phyloP scores from a whole-genome alignment of 2,797 vertebrate genomes.

The Girardinus metallicus region DNA sequence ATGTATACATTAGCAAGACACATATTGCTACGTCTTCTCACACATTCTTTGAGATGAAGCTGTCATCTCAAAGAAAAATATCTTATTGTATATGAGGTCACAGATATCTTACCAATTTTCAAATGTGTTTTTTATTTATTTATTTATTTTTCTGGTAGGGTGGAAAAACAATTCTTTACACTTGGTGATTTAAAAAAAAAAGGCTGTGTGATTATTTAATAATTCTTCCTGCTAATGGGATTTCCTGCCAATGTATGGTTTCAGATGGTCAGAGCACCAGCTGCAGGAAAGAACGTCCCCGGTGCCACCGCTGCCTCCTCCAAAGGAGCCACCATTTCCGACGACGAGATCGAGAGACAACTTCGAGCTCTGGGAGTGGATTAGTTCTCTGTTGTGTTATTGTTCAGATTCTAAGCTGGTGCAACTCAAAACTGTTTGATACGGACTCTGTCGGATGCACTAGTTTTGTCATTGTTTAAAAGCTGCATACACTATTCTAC shows the following conservation, averaged over 20 bases:
- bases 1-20: no score
- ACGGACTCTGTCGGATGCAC: slow-evolving; percentile 43
- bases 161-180: slow-evolving; percentile 1
- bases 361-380: slow-evolving; percentile 95
- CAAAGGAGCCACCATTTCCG: slow-evolving; percentile 88
- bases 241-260: slow-evolving; percentile 43
- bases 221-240: slow-evolving; percentile 34
- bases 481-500: slow-evolving; percentile 31
- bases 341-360: slow-evolving; percentile 98
- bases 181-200: background rate
- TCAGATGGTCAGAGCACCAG: slow-evolving; percentile 96
- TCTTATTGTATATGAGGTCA: no score
- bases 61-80: background rate
- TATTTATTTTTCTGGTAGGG: background rate
- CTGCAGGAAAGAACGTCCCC: slow-evolving; percentile 88
- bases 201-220: slow-evolving; percentile 23
- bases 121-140: background rate
- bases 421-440: slow-evolving; percentile 44
- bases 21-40: background rate
- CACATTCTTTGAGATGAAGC: no score
- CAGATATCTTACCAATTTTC: background rate
- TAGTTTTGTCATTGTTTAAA: slow-evolving; percentile 36
- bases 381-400: slow-evolving; percentile 70
- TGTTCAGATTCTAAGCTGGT: slow-evolving; percentile 32
- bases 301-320: slow-evolving; percentile 81